Evolutionary conservation across 2,797 vertebrate genomes (phyloP), one percentile per base, ranked within the genome.

Genomic region (Gymnocypris eckloni): DNA sequence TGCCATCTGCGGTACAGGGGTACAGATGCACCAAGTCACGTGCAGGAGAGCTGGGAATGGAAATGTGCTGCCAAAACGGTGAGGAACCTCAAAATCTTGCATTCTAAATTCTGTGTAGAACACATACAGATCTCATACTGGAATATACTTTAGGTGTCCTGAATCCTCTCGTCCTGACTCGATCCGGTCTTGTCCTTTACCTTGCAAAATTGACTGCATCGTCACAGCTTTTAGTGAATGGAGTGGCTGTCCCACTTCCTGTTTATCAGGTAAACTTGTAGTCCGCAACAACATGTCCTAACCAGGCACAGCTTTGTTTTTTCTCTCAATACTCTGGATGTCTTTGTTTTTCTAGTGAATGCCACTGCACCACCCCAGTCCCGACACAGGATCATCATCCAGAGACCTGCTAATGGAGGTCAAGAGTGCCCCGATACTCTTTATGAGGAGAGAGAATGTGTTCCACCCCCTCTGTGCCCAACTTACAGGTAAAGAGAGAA

Each of bases 401-500:
- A 96, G 86, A 93, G 93, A 81, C 87, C 96, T 91, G 92, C 90
- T 83, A 94, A 86, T 13, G 95, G 95, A 70, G 96, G 96, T 54
- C 95, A 95, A 75, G 92, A 95, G 0, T 97, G 96, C 77, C 96
- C 96, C 0, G 95, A 96, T 81, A 97, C 96, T 54, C 93, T 97
- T 67, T 96, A 94, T 88, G 96, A 97, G 89, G 96, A 97, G 87
- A 94, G 96, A 89, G 95, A 96, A 39, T 97, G 96, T 93, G 96
- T 96, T 91, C 94, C 94, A 66, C 52, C 91, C 79, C 91, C 93
- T 25, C 1, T 93, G 50, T 97, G 96, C 76, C 95, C 95, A 45
- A 84, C 86, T n/a, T 96, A 95, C 80, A 93, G 96, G 96, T 96
- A 91, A 52, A 54, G 16, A 71, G 28, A 69, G n/a, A 67, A 37